A percentile compares a stretch with the other conserved stretches of the same genome.
These are phyloP conservation scores for Carassius gibelio DNA, from an alignment of 2,113 vertebrate species.

Conservation along the genomic window DNA sequence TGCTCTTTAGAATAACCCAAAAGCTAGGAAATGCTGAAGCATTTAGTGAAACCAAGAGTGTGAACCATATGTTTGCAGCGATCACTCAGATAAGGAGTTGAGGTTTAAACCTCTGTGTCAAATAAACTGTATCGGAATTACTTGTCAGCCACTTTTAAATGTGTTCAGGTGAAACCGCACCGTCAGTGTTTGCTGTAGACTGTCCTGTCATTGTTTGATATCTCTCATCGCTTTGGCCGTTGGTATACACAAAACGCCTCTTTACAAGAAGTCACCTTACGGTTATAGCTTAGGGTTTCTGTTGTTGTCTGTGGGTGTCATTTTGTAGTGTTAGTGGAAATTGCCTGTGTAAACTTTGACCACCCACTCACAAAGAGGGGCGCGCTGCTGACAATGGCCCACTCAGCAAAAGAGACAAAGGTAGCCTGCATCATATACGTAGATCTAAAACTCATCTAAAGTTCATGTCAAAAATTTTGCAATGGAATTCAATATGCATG, in stretches of 20 bases:
- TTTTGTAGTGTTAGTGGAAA: constrained; percentile 24
- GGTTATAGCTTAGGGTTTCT: constrained; percentile 2
- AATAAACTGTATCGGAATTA: not conserved
- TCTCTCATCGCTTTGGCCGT: not conserved
- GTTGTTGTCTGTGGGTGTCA: not conserved
- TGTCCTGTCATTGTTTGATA: not conserved
- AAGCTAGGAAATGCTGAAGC: not conserved
- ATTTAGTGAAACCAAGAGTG: not conserved
- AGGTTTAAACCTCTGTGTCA: not conserved
- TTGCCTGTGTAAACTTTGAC: constrained; percentile 21
- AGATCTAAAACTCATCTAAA: not conserved
- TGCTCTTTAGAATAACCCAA: not conserved
- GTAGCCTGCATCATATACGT: not conserved
- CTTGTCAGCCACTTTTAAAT: not conserved
- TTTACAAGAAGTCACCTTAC: constrained; percentile 16
- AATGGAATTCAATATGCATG: constrained; percentile 9
- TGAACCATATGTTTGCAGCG: constrained; percentile 2
- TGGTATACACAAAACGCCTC: not conserved
- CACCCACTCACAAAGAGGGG: constrained; percentile 27
- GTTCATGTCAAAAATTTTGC: constrained; percentile 24
- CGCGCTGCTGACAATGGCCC: not conserved
- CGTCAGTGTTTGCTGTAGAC: not conserved
- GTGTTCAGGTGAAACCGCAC: not conserved
- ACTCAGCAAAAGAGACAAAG: constrained; percentile 29
- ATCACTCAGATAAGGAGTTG: constrained; percentile 1